phyloP scores from a whole-genome alignment of 2,113 vertebrate species.

The Bambusicola thoracicus region DNA sequence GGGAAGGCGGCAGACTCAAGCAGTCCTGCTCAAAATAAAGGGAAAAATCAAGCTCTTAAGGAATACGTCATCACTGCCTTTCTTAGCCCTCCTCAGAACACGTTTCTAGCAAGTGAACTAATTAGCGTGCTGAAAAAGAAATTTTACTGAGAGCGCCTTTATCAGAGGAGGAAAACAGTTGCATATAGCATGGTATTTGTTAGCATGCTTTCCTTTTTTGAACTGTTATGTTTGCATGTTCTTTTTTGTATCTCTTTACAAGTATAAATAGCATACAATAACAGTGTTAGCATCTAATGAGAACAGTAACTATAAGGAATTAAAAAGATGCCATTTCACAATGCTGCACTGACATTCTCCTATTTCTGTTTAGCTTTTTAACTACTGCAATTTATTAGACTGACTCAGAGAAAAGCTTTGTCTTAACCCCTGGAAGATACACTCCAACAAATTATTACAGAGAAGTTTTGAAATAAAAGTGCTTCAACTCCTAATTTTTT shows the following conservation, averaged over 20 bases:
- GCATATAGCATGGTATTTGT: neutral
- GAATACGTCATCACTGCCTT: neutral
- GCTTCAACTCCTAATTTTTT: neutral
- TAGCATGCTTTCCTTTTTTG: neutral
- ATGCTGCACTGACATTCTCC: accelerated
- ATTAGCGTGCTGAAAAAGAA: neutral
- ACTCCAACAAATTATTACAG: neutral
- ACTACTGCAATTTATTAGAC: neutral
- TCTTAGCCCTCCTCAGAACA: neutral
- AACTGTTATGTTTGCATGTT: neutral
- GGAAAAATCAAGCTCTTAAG: neutral
- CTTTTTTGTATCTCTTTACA: neutral
- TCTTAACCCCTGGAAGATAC: neutral
- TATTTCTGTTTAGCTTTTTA: neutral
- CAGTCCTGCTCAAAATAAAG: neutral
- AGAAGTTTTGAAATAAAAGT: neutral
- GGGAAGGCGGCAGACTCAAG: neutral
- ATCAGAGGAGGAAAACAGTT: neutral
- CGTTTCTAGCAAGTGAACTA: neutral
- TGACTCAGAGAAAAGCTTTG: neutral
- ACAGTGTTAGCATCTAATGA: neutral
- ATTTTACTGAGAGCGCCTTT: neutral
- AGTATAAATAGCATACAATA: neutral
- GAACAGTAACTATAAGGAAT: neutral
- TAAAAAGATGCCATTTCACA: neutral